Evolutionary conservation across 2,888 invertebrate genomes (phyloP).

Genomic region (Polydrusus tereticollis): DNA sequence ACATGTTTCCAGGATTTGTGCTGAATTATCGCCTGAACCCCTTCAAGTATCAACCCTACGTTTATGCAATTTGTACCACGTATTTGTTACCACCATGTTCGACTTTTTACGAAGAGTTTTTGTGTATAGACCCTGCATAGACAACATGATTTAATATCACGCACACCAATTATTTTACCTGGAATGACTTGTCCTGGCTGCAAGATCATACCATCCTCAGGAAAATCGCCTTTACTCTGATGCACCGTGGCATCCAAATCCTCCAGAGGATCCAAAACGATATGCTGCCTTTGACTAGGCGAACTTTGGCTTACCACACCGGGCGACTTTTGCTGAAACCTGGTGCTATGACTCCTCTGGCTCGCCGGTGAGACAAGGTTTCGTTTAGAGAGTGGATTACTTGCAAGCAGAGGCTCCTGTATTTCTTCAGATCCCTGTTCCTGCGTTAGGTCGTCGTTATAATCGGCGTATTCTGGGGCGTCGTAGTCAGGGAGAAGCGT

Average conservation of each 20-base stretch:
- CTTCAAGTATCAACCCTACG: too few relatives aligned
- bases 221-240: conserved; percentile 70
- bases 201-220: conserved; percentile 71
- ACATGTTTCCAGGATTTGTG: too few relatives aligned
- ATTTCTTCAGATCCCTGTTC: conserved; percentile 62
- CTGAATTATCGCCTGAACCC: too few relatives aligned
- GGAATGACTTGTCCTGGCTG: conserved; percentile 78
- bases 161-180: conserved; percentile 41
- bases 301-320: conserved; percentile 42
- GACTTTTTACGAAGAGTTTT: too few relatives aligned
- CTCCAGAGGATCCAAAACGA: conserved; percentile 72
- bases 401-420: conserved; percentile 8
- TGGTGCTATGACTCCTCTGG: background rate
- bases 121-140: too few relatives aligned
- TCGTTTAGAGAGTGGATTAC: conserved; percentile 23
- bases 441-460: conserved; percentile 71
- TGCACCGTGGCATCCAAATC: conserved; percentile 73
- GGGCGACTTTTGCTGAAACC: background rate
- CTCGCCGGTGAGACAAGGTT: conserved; percentile 19
- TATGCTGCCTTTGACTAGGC: conserved; percentile 73
- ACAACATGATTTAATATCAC: too few relatives aligned
- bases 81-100: too few relatives aligned
- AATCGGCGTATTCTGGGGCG: conserved; percentile 65
- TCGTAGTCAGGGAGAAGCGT: conserved; percentile 60
- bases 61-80: too few relatives aligned